Conservation (phyloP, 2,113 vertebrate genomes). For the Tachysurus fulvidraco region DNA sequence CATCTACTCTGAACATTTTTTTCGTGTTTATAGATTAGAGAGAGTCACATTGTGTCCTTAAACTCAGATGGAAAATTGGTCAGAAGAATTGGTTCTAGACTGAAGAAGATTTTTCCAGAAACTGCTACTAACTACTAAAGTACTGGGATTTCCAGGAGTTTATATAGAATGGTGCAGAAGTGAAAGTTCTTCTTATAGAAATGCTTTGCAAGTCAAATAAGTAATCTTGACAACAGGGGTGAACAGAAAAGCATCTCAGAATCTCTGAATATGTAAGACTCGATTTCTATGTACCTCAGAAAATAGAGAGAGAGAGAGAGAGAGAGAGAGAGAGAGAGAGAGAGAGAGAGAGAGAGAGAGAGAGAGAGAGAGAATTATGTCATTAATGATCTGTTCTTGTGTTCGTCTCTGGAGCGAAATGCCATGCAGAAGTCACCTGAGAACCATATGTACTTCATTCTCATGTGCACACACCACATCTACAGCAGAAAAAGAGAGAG, state of each 20-base stretch:
- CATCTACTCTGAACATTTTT: neutral
- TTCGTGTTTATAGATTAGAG: neutral
- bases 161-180: neutral
- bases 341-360: too few species aligned
- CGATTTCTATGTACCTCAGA: too few species aligned
- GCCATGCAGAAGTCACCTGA: conserved; percentile 40
- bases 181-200: neutral
- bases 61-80: neutral
- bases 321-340: too few species aligned
- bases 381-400: conserved; percentile 12
- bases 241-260: neutral
- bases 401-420: conserved; percentile 10
- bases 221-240: neutral
- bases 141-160: neutral
- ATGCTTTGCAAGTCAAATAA: neutral
- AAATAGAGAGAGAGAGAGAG: too few species aligned
- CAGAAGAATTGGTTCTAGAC: neutral
- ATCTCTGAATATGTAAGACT: neutral
- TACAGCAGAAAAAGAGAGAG: neutral
- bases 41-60: neutral
- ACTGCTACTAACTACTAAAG: too few species aligned
- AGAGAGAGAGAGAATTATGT: neutral
- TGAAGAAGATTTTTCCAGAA: neutral
- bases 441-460: conserved; percentile 26
- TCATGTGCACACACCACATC: neutral